Conservation (phyloP, 2,797 vertebrate genomes). For the Ficedula albicollis region DNA sequence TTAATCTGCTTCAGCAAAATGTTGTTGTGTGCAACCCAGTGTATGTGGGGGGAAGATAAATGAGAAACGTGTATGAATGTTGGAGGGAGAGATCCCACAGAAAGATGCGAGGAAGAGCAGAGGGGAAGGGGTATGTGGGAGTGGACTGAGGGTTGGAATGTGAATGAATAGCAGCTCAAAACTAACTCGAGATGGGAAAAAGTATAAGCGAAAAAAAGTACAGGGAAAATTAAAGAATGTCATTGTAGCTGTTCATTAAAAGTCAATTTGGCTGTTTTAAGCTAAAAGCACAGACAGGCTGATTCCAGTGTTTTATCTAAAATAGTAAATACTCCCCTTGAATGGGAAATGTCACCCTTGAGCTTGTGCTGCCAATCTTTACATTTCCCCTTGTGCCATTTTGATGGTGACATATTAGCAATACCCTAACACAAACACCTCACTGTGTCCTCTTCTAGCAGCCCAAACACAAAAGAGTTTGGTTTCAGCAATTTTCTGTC, state of each 20-base stretch:
- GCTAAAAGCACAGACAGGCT: neutral
- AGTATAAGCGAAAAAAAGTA: neutral
- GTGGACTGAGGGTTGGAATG: accelerated
- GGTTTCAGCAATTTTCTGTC: neutral
- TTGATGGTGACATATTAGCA: neutral
- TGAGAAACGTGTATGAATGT: accelerated
- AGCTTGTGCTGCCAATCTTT: neutral
- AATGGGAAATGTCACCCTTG: neutral
- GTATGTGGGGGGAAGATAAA: neutral
- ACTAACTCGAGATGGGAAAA: neutral
- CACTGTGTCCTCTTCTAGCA: neutral
- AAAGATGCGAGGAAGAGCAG: neutral
- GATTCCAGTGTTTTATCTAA: neutral
- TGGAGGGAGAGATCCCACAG: neutral
- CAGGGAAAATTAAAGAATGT: neutral
- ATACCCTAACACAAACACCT: neutral
- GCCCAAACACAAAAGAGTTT: neutral
- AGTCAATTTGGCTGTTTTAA: neutral
- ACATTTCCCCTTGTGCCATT: neutral
- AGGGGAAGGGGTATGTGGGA: neutral
- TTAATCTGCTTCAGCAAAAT: neutral
- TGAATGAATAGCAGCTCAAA: neutral
- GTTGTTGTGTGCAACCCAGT: neutral
- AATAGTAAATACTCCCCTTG: neutral
- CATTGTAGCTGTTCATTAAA: neutral